Conservation (phyloP, 1,140 invertebrate genomes). For the Teleogryllus occipitalis region DNA sequence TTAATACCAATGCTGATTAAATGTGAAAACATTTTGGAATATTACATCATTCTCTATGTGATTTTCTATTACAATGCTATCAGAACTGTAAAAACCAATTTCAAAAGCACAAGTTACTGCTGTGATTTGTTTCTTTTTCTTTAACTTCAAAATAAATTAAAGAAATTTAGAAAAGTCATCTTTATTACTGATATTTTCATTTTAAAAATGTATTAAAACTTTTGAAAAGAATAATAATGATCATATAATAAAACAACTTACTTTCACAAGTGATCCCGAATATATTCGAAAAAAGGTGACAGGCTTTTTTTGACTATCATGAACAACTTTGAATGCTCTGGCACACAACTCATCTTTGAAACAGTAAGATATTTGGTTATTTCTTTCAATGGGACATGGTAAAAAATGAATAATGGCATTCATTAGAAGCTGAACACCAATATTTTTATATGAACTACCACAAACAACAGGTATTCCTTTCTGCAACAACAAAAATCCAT, state of each 20-base stretch:
- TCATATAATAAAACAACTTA: neutral
- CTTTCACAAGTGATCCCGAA: slow-evolving; percentile 48
- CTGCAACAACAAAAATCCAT: neutral
- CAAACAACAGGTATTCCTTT: slow-evolving; percentile 72
- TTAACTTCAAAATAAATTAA: no score
- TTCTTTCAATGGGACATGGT: slow-evolving; percentile 65
- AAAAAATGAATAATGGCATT: slow-evolving; percentile 75
- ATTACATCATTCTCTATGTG: slow-evolving; percentile 86
- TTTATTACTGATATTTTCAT: no score
- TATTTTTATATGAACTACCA: slow-evolving; percentile 92
- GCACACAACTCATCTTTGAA: slow-evolving; percentile 60
- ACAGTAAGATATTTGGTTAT: slow-evolving; percentile 42
- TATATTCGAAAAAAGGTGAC: slow-evolving; percentile 85
- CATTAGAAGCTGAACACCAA: slow-evolving; percentile 84
- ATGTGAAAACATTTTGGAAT: no score
- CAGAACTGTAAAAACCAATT: slow-evolving; percentile 83
- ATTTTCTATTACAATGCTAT: slow-evolving; percentile 92
- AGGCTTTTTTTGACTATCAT: slow-evolving; percentile 80
- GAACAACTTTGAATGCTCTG: slow-evolving; percentile 84
- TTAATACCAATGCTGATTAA: no score
- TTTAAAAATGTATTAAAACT: no score
- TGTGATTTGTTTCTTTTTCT: slow-evolving; percentile 33
- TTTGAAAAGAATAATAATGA: no score
- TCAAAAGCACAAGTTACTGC: slow-evolving; percentile 81
- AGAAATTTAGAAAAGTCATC: no score